phyloP scores from a whole-genome alignment of 2,797 vertebrate species.

The Amniataba percoides region DNA sequence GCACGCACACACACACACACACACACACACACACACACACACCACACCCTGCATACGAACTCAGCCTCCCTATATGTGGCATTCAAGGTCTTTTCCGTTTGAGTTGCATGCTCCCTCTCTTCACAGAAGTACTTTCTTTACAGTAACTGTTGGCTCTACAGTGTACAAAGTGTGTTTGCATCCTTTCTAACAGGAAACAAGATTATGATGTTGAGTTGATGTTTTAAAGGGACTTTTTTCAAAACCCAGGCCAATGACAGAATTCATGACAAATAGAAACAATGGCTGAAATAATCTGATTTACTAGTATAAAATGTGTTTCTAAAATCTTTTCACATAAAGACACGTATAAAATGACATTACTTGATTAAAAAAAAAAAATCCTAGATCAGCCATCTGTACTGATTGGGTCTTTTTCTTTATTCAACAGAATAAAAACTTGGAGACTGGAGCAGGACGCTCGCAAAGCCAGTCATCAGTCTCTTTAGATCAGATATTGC shows the following conservation, averaged over 20 bases:
- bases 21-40: background rate
- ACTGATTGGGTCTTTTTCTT: conserved; percentile 19
- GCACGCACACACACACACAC: conserved; percentile 3
- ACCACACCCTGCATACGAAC: conserved; percentile 15
- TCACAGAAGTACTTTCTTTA: conserved; percentile 29
- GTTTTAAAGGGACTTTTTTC: conserved; percentile 14
- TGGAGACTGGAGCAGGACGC: background rate
- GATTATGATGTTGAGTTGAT: conserved; percentile 1
- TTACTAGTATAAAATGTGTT: conserved; percentile 52
- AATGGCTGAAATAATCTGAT: conserved; percentile 30
- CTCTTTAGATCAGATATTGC: conserved; percentile 53
- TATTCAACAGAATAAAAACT: conserved; percentile 16
- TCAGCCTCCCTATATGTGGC: conserved; percentile 10
- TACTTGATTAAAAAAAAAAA: conserved; percentile 39
- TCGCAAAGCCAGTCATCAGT: conserved; percentile 16
- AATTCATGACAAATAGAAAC: conserved; percentile 17
- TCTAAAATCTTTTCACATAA: conserved; percentile 46
- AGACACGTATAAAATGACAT: conserved; percentile 58
- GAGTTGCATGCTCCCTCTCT: conserved; percentile 84
- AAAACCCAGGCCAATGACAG: conserved; percentile 12
- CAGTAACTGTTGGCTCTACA: conserved; percentile 4
- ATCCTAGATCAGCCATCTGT: conserved; percentile 5
- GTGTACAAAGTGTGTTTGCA: conserved; percentile 19
- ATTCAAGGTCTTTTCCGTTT: conserved; percentile 49
- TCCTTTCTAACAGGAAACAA: conserved; percentile 27